Evolutionary conservation across 2,797 vertebrate species (phyloP), one percentile per base, ranked within the genome.

Genomic region (Melanotaenia pygmaea): DNA sequence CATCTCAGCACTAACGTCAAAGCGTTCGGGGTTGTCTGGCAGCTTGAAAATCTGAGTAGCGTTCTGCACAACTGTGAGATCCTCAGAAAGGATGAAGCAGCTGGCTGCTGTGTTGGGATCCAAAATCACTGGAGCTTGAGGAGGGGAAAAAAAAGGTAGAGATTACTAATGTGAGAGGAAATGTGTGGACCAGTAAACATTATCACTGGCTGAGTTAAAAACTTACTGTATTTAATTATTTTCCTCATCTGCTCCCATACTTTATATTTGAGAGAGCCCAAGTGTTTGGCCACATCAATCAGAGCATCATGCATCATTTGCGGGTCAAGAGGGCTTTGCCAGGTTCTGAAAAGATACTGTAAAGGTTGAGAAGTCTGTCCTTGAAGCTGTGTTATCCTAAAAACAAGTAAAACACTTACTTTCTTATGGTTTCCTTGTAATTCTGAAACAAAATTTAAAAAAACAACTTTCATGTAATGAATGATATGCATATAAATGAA

Each of bases 231-330:
- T 83, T 88, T 90, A 64, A 96, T 30, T 5, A 92, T 80, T 18
- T 82, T 81, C 89, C 90, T 93, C 94, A 96, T 96, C 80, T 92
- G 95, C 74, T 95, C 94, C 95, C 95, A 96, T 58, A 95, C 86
- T 73, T 92, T 90, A 64, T 90, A 95, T 81, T 92, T 95, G 60
- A 96, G 69, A 56, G 93, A 95, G 43, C 94, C 95, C 74, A 95
- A 50, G 84, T 96, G 94, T 61, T 92, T 94, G 54, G 92, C 91
- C 67, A 95, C 91, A 54, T 95, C 93, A 35, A 96, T 83, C 40
- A 96, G 88, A 51, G 87, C 82, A 7, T 45, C 93, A 57, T 87
- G 80, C 35, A 88, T 66, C 60, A 83, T 72, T 73, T 92, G 57
- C 62, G 94, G 94, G 28, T 92, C 86, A 32, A 69, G 34, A 16